Base-by-base conservation (phyloP, 1,140 invertebrate species). In the Drosophila parvula region DNA sequence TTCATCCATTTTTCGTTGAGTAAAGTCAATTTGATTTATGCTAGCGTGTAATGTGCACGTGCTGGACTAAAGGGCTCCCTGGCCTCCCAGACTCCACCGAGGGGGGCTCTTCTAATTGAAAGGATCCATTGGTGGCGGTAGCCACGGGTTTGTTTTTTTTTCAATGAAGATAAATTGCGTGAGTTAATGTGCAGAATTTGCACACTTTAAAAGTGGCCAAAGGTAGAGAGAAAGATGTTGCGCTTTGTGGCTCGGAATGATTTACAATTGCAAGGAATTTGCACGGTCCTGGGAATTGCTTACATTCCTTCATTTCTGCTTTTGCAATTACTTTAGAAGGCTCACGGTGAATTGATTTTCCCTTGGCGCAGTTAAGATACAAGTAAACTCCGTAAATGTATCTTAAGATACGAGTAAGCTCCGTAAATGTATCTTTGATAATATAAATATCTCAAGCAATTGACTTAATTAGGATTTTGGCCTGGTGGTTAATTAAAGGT, bases 91-190 rank as follows among this genome's bases (percentile, higher is more conserved):
- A 11, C n/a, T 16, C 32, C 18, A 0, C 28, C 14, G 0, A 3
- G 0, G 27, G 45, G 45, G 27, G 45, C 14, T 10, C 34, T 59
- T 59, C 62, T 76, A 67, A 76, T 76, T 76, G 74, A 76, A 67
- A 67, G 53, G 43, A 53, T 45, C 51, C 65, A 50, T 50, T 30
- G 22, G 22, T 9, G 40, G 12, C 14, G 40, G 12, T 10, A 18
- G 22, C 14, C 43, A 16, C n/a, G 40, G 36, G 16, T 30, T 41
- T 50, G 32, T 34, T 59, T 41, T 50, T 28, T 34, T 59, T 60
- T 38, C 58, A 82, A 86, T 86, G 71, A 86, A 86, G 71, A 86
- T 70, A 86, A 88, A 86, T 86, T 75, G 82, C 60, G 30, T 45
- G 32, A 73, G 51, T 58, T 62, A 59, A 58, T 40, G 57, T 32